A percentile compares a stretch with the other conserved stretches of the same genome.
Conservation (phyloP, 2,888 invertebrate species). For the Arrhopalites spinosus region DNA sequence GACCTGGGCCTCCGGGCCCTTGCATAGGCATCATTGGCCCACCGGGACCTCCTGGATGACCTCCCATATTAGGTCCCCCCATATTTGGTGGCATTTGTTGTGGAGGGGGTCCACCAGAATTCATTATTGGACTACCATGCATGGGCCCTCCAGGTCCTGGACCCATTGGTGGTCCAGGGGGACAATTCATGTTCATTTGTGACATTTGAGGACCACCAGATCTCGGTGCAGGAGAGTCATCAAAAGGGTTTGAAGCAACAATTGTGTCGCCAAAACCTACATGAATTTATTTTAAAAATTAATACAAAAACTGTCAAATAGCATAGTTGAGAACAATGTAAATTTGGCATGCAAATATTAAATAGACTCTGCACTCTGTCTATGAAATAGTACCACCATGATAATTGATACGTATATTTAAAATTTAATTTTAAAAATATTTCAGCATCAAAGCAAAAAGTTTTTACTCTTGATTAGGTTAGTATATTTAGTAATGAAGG, state of each 20-base stretch:
- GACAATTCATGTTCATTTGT: slow-evolving; percentile 44
- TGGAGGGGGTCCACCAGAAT: slow-evolving; percentile 9
- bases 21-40: slow-evolving; percentile 59
- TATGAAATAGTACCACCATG: no score
- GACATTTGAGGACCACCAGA: slow-evolving; percentile 63
- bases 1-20: slow-evolving; percentile 61
- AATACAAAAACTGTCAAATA: no score
- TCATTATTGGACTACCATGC: slow-evolving; percentile 3
- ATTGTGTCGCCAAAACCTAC: slow-evolving; percentile 84
- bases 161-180: slow-evolving; percentile 44
- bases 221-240: slow-evolving; percentile 72
- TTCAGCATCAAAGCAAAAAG: no score
- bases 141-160: slow-evolving; percentile 41
- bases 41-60: slow-evolving; percentile 71
- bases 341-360: no score
- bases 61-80: slow-evolving; percentile 29
- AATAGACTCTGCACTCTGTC: no score
- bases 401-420: no score
- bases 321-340: no score
- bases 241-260: slow-evolving; percentile 92
- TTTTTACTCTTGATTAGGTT: no score
- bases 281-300: slow-evolving; percentile 34
- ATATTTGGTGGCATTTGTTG: slow-evolving; percentile 19
- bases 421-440: no score
- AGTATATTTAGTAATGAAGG: no score